These are phyloP conservation scores for Nannobrachium achirus DNA, from an alignment of 2,113 vertebrate species.

Conservation along the genomic window DNA sequence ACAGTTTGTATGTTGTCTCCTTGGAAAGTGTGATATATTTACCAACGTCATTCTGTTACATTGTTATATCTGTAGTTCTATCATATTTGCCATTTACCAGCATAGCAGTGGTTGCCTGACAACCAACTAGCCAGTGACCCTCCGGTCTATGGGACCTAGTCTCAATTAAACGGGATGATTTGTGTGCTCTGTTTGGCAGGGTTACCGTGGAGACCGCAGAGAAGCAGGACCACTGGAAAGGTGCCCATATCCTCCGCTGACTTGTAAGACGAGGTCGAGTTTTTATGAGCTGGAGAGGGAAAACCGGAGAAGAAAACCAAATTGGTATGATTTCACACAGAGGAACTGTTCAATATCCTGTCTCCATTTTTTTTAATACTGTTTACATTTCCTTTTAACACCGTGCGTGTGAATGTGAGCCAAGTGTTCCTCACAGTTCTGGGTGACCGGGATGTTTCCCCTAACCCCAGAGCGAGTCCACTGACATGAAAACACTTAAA, in stretches of 20 bases:
- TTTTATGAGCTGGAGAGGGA: slow-evolving; percentile 68
- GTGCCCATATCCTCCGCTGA: slow-evolving; percentile 74
- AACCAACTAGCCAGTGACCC: too few relatives aligned
- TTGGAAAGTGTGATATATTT: too few relatives aligned
- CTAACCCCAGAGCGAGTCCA: not conserved
- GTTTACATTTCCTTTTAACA: slow-evolving; percentile 67
- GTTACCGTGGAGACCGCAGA: slow-evolving; percentile 83
- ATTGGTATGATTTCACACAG: slow-evolving; percentile 65
- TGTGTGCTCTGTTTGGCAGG: slow-evolving; percentile 75
- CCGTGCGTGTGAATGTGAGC: slow-evolving; percentile 41
- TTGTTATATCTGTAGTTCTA: too few relatives aligned
- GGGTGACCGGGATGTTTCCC: slow-evolving; percentile 55
- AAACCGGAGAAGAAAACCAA: slow-evolving; percentile 59
- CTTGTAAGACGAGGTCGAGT: slow-evolving; percentile 53
- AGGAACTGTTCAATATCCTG: slow-evolving; percentile 73
- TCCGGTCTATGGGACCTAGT: too few relatives aligned
- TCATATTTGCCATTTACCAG: too few relatives aligned
- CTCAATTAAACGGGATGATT: slow-evolving; percentile 68
- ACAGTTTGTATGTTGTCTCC: too few relatives aligned
- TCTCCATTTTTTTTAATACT: slow-evolving; percentile 27
- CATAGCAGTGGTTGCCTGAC: too few relatives aligned
- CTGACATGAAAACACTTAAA: not conserved
- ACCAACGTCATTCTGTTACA: too few relatives aligned
- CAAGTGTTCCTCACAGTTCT: slow-evolving; percentile 24
- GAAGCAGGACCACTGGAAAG: slow-evolving; percentile 76